Conservation (phyloP, 2,888 invertebrate genomes). For the Melanophora roralis region DNA sequence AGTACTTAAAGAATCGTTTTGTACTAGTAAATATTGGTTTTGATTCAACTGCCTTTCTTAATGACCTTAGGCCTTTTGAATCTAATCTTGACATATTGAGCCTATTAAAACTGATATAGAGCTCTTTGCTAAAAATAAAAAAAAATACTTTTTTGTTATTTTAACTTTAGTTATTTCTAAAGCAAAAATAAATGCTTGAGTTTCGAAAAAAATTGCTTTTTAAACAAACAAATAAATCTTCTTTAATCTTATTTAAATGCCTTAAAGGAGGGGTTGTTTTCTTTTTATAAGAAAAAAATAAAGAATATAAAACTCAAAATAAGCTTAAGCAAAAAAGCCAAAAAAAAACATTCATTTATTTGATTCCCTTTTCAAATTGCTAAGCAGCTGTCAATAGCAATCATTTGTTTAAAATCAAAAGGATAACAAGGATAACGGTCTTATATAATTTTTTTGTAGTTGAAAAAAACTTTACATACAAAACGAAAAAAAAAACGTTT, state of each 20-base stretch:
- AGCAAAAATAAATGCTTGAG: too few relatives aligned
- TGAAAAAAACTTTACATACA: constrained; percentile 25
- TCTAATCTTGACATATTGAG: background rate
- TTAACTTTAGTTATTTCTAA: constrained; percentile 64
- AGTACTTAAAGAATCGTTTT: too few relatives aligned
- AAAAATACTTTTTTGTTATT: constrained; percentile 58
- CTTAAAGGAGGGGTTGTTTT: background rate
- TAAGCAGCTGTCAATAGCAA: constrained; percentile 67
- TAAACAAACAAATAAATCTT: constrained; percentile 26
- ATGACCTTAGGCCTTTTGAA: background rate
- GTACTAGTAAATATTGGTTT: background rate
- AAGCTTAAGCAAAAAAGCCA: constrained; percentile 15
- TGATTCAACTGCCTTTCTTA: background rate
- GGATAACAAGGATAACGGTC: constrained; percentile 61
- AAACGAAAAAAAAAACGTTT: constrained; percentile 61
- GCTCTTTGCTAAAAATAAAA: constrained; percentile 21
- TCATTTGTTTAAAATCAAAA: constrained; percentile 58
- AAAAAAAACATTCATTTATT: background rate
- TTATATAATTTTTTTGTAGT: constrained; percentile 22
- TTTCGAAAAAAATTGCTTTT: constrained; percentile 60
- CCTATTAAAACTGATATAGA: background rate
- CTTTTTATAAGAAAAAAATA: too few relatives aligned
- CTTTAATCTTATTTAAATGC: background rate
- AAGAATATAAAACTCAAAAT: constrained; percentile 45
- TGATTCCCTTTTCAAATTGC: constrained; percentile 1